A percentile compares a stretch with the other conserved stretches of the same genome.
Evolutionary conservation across 2,888 invertebrate species (phyloP).

Genomic region (Yponomeuta plumbellus): DNA sequence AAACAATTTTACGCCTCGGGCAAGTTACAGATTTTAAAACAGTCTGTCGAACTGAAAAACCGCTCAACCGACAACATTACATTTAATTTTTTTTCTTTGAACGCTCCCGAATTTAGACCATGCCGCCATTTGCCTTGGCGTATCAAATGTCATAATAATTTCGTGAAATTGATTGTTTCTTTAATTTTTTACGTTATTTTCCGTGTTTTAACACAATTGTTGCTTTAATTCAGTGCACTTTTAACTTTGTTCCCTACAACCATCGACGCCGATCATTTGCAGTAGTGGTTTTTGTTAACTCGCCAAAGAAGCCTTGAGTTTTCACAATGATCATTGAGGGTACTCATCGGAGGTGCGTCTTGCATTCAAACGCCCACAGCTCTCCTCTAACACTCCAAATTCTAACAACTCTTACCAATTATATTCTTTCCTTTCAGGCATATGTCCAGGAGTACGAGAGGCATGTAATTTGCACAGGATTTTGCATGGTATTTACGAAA

Average conservation of each 20-base stretch:
- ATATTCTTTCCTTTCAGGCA: background rate
- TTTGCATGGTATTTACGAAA: slow-evolving; percentile 33
- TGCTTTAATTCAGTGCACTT: slow-evolving; percentile 39
- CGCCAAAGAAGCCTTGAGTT: slow-evolving; percentile 56
- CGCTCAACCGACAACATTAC: background rate
- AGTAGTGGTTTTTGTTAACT: slow-evolving; percentile 44
- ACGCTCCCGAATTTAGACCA: slow-evolving; percentile 22
- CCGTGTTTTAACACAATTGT: slow-evolving; percentile 42
- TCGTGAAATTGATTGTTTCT: slow-evolving; percentile 58
- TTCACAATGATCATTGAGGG: slow-evolving; percentile 58
- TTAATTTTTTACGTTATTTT: slow-evolving; percentile 63
- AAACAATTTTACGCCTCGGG: too few species aligned
- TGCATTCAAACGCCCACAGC: slow-evolving; percentile 46
- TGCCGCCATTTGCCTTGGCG: slow-evolving; percentile 75
- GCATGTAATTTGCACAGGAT: background rate
- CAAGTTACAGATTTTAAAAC: too few species aligned
- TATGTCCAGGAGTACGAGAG: background rate
- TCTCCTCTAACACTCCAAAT: background rate
- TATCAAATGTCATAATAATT: slow-evolving; percentile 77
- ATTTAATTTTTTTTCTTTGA: slow-evolving; percentile 22
- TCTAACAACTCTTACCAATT: background rate
- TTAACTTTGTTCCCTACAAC: slow-evolving; percentile 36
- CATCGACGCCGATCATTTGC: slow-evolving; percentile 34
- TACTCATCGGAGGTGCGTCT: slow-evolving; percentile 55
- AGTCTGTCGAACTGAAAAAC: background rate